Evolutionary conservation across 2,113 vertebrate genomes (phyloP).

Genomic region (Setophaga kirtlandii): DNA sequence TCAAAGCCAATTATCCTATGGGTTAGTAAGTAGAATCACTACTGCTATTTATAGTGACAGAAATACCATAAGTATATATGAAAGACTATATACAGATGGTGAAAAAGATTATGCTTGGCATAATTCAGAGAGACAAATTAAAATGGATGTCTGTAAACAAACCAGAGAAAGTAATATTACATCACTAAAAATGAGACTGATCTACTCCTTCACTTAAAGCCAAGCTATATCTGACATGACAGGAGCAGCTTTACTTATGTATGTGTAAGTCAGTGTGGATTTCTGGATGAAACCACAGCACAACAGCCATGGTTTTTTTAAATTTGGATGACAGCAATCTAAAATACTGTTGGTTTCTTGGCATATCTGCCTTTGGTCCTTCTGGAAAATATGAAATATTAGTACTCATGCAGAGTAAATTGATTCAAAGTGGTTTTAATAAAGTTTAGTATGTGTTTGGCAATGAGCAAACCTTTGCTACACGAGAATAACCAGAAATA

Average conservation of each 20-base stretch:
- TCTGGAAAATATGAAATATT: not conserved
- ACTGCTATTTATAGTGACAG: constrained; percentile 5
- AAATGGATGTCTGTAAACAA: not conserved
- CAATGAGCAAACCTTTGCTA: not conserved
- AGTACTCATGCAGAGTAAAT: not conserved
- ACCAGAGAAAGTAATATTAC: not conserved
- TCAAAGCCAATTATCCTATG: constrained; percentile 39
- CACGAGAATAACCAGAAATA: not conserved
- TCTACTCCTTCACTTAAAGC: not conserved
- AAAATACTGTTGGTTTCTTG: not conserved
- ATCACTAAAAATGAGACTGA: not conserved
- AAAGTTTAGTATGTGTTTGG: not conserved
- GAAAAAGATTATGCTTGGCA: constrained; percentile 3
- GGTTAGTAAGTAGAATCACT: not conserved
- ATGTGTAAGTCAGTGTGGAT: not conserved
- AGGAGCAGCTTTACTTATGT: not conserved
- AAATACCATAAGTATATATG: constrained; percentile 1
- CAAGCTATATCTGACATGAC: not conserved
- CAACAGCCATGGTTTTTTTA: not conserved
- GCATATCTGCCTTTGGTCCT: not conserved
- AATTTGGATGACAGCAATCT: not conserved
- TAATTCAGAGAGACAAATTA: not conserved
- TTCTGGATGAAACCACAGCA: not conserved
- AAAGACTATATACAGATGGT: not conserved
- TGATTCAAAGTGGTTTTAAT: constrained; percentile 11